These are phyloP conservation scores for Pentalonia nigronervosa DNA, from an alignment of 1,140 invertebrate species.

Conservation along the genomic window DNA sequence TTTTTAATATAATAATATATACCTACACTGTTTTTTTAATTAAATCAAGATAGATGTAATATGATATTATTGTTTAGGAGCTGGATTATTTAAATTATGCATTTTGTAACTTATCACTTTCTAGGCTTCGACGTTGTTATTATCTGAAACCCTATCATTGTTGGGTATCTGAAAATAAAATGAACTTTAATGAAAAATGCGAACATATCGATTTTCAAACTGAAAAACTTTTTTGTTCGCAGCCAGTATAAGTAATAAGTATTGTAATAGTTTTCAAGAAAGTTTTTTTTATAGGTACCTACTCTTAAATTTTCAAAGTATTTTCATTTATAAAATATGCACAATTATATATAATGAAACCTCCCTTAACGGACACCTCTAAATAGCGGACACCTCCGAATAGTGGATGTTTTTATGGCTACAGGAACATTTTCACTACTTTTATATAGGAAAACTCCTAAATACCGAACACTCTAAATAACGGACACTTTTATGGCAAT, in stretches of 20 bases:
- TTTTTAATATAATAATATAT: neutral
- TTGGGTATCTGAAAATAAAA: neutral
- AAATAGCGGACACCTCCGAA: too few species aligned
- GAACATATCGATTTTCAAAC: slow-evolving; percentile 24
- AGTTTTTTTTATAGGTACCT: neutral
- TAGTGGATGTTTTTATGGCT: too few species aligned
- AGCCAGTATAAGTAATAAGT: neutral
- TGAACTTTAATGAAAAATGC: slow-evolving; percentile 24
- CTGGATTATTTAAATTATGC: slow-evolving; percentile 41
- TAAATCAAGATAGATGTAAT: slow-evolving; percentile 25
- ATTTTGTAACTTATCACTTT: slow-evolving; percentile 46
- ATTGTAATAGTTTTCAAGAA: slow-evolving; percentile 17
- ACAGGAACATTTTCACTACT: too few species aligned
- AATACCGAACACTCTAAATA: too few species aligned
- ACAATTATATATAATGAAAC: too few species aligned
- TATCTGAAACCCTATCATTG: slow-evolving; percentile 1
- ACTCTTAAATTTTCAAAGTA: neutral
- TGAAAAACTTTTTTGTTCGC: neutral
- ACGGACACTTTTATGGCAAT: too few species aligned
- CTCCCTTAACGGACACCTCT: too few species aligned
- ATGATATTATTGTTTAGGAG: slow-evolving; percentile 14
- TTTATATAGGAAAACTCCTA: too few species aligned
- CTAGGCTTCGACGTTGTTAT: slow-evolving; percentile 7
- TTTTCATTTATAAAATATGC: neutral
- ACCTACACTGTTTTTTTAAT: neutral